Conservation (phyloP, 2,888 invertebrate species). For the Dynastes grantii region DNA sequence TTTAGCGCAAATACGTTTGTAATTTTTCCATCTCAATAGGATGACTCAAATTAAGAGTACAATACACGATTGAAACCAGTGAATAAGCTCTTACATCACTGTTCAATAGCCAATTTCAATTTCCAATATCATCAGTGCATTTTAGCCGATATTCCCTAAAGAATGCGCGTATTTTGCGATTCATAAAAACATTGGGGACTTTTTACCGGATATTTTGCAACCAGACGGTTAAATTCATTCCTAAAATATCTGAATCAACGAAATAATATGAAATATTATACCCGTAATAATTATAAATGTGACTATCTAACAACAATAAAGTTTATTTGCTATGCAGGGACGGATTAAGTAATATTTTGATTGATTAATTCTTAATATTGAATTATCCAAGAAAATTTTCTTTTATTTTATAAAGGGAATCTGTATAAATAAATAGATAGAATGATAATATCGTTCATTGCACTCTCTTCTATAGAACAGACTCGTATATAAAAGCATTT, state of each 20-base stretch:
- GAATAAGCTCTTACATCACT: slow-evolving; percentile 5
- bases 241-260: not conserved
- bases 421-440: no score
- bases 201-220: not conserved
- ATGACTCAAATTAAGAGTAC: not conserved
- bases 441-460: slow-evolving; percentile 4
- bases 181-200: no score
- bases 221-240: not conserved
- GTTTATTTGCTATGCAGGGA: not conserved
- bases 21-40: not conserved
- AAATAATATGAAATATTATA: not conserved
- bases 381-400: not conserved
- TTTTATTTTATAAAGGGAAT: no score
- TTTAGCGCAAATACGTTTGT: not conserved
- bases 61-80: not conserved
- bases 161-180: no score
- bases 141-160: no score
- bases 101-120: not conserved
- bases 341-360: slow-evolving; percentile 2
- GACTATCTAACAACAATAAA: not conserved
- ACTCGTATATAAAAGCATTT: not conserved
- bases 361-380: not conserved
- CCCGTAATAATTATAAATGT: not conserved
- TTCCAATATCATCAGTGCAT: no score
- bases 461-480: not conserved